These are phyloP conservation scores for Chalcis sispes DNA, from an alignment of 2,888 invertebrate genomes.

Conservation along the genomic window DNA sequence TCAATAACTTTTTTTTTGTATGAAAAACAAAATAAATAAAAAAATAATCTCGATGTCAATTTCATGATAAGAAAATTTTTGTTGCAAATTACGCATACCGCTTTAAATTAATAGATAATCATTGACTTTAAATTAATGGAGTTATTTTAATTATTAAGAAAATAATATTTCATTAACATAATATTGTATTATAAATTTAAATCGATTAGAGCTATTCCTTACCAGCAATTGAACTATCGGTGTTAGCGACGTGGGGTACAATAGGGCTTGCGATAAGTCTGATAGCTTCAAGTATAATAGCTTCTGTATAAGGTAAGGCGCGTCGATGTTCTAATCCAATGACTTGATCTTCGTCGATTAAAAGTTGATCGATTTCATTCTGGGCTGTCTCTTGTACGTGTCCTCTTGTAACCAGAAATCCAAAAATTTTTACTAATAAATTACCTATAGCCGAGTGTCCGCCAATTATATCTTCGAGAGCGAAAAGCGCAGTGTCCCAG, in stretches of 20 bases:
- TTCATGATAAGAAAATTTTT: too few relatives aligned
- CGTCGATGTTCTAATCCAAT: constrained; percentile 76
- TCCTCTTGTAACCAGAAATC: constrained; percentile 78
- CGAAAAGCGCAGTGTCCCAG: constrained; percentile 78
- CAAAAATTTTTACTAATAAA: constrained; percentile 80
- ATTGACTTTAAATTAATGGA: too few relatives aligned
- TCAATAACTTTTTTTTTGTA: too few relatives aligned
- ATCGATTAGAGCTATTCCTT: too few relatives aligned
- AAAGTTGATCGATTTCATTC: constrained; percentile 77
- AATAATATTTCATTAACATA: too few relatives aligned
- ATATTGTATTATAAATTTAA: too few relatives aligned
- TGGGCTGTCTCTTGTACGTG: constrained; percentile 79
- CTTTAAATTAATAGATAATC: too few relatives aligned
- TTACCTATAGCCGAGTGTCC: constrained; percentile 83
- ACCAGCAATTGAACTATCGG: constrained; percentile 81
- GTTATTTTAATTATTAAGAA: too few relatives aligned
- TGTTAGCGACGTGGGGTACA: constrained; percentile 82
- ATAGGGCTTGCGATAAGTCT: constrained; percentile 82
- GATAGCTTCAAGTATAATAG: constrained; percentile 80
- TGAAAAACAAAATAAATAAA: too few relatives aligned
- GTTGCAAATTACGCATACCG: too few relatives aligned
- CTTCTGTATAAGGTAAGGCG: constrained; percentile 80
- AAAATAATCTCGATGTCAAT: too few relatives aligned
- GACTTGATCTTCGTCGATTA: constrained; percentile 60
- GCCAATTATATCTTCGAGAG: constrained; percentile 78